These are phyloP conservation scores for Synanthedon formicaeformis DNA, from an alignment of 2,888 invertebrate species.

Conservation along the genomic window DNA sequence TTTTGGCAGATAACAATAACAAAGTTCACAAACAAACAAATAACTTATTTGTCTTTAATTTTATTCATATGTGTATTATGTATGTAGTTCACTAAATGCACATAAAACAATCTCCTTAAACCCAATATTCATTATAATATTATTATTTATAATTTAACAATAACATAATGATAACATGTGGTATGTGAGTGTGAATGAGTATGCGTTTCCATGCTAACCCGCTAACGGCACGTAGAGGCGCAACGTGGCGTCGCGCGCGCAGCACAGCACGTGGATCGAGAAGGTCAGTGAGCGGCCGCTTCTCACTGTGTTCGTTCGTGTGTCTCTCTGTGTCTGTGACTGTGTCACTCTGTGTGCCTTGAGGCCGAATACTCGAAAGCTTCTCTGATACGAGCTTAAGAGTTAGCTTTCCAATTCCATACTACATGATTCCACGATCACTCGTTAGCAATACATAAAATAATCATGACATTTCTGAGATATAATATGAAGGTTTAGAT, in stretches of 20 bases:
- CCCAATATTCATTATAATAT: background rate
- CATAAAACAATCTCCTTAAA: background rate
- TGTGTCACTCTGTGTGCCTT: background rate
- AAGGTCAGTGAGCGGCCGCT: constrained; percentile 73
- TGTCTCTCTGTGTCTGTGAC: constrained; percentile 9
- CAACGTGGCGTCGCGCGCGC: constrained; percentile 57
- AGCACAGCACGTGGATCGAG: constrained; percentile 86
- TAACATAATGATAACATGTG: constrained; percentile 8
- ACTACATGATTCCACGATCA: no score
- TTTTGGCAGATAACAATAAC: no score
- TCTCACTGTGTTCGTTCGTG: constrained; percentile 9
- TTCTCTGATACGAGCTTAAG: no score
- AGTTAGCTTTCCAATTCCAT: no score
- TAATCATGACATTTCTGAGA: no score
- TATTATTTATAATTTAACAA: background rate
- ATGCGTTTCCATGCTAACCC: constrained; percentile 69
- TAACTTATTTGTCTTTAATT: no score
- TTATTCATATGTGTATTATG: no score
- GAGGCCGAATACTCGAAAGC: no score
- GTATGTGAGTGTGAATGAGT: constrained; percentile 59
- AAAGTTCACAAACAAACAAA: no score
- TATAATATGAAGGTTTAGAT: no score
- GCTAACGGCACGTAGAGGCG: constrained; percentile 68
- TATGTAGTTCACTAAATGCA: no score
- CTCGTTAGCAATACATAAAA: no score